phyloP scores from a whole-genome alignment of 30 jellyfish, hydroid and myxozoan genomes.

The Rhopilema esculentum region DNA sequence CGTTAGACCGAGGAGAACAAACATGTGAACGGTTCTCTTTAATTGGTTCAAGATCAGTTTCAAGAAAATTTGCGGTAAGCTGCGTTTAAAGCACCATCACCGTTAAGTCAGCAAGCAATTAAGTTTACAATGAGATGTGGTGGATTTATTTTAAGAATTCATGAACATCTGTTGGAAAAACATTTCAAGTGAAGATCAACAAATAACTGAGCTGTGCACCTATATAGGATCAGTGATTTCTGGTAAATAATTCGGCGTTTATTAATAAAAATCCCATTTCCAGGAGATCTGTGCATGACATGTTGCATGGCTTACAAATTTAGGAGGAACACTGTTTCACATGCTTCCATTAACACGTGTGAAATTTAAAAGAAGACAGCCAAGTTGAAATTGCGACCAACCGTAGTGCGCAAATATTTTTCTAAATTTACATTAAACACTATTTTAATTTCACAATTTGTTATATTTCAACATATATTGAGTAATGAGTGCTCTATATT shows the following conservation, averaged over 20 bases:
- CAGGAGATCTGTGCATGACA: background rate
- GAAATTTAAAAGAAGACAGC: background rate
- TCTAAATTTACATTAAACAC: too few relatives aligned
- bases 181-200: background rate
- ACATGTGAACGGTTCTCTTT: background rate
- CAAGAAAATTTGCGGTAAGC: background rate
- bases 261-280: background rate
- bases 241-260: background rate
- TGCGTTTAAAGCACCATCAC: background rate
- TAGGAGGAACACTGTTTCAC: background rate
- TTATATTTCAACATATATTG: too few relatives aligned
- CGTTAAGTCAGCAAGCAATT: conserved; percentile 16
- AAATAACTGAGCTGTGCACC: background rate
- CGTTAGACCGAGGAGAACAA: background rate
- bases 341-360: background rate
- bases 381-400: too few relatives aligned
- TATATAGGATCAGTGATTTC: background rate
- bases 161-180: conserved; percentile 34
- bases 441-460: too few relatives aligned
- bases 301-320: background rate
- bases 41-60: background rate
- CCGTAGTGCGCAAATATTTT: background rate
- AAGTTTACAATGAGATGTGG: conserved; percentile 39
- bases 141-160: conserved; percentile 12
- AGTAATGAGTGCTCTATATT: too few relatives aligned